Evolutionary conservation across 2,888 invertebrate genomes (phyloP).

Genomic region (Loripinus fragilis): DNA sequence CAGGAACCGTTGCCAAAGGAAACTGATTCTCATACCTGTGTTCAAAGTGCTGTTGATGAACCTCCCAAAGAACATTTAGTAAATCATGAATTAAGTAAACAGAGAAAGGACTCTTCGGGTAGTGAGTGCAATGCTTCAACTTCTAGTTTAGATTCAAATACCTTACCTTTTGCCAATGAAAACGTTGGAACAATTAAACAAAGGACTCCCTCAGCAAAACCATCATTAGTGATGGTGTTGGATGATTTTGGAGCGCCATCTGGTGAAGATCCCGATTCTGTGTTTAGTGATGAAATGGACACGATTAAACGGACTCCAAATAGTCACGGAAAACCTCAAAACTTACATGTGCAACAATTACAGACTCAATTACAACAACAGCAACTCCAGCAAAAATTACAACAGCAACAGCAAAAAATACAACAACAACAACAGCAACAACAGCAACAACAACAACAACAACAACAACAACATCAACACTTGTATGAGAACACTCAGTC

Average conservation of each 20-base stretch:
- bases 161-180: slow-evolving; percentile 96
- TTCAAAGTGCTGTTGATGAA: slow-evolving; percentile 35
- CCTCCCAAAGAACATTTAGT: slow-evolving; percentile 35
- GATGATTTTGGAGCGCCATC: slow-evolving; percentile 58
- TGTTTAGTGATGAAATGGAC: slow-evolving; percentile 60
- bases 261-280: slow-evolving; percentile 28
- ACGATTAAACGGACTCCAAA: slow-evolving; percentile 58
- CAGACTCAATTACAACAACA: slow-evolving; percentile 53
- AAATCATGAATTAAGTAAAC: slow-evolving; percentile 38
- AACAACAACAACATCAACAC: slow-evolving; percentile 7
- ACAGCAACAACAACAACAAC: slow-evolving; percentile 20
- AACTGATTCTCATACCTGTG: slow-evolving; percentile 58
- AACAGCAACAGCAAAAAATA: slow-evolving; percentile 36
- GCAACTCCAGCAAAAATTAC: slow-evolving; percentile 36
- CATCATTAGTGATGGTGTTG: slow-evolving; percentile 74
- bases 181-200: slow-evolving; percentile 99
- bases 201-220: slow-evolving; percentile 83
- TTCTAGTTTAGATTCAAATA: slow-evolving; percentile 96
- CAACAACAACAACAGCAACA: slow-evolving; percentile 44
- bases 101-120: slow-evolving; percentile 62
- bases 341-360: slow-evolving; percentile 45
- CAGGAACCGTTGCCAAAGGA: slow-evolving; percentile 28
- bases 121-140: slow-evolving; percentile 74
- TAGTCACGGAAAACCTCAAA: slow-evolving; percentile 54
- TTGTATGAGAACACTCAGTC: slow-evolving; percentile 24